Percentiles rank a stretch among this genome's conserved stretches.
Evolutionary conservation across 2,888 invertebrate genomes (phyloP).

Genomic region (Noctua pronuba): DNA sequence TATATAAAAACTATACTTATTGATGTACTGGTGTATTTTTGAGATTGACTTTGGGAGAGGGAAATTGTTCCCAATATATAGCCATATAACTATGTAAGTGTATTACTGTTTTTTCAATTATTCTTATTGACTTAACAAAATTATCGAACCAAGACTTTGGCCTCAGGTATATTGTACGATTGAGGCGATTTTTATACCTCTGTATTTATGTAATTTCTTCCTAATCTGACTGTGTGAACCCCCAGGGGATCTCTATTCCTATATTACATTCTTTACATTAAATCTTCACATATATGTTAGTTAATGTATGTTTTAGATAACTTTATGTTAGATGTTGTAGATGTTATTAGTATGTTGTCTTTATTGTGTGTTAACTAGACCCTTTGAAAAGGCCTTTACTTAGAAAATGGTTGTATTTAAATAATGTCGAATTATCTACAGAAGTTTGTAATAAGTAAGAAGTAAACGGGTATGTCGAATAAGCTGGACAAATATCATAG

Average conservation of each 20-base stretch:
- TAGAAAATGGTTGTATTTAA: slow-evolving; percentile 59
- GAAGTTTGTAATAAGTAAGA: slow-evolving; percentile 40
- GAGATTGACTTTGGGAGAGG: slow-evolving; percentile 43
- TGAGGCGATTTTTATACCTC: slow-evolving; percentile 36
- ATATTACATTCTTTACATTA: slow-evolving; percentile 54
- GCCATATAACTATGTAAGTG: slow-evolving; percentile 27
- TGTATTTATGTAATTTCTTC: slow-evolving; percentile 38
- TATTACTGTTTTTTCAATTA: slow-evolving; percentile 14
- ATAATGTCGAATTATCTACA: slow-evolving; percentile 52
- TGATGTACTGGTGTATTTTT: slow-evolving; percentile 43
- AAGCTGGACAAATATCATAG: slow-evolving; percentile 42
- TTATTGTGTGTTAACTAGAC: slow-evolving; percentile 45
- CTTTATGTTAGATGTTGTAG: slow-evolving; percentile 58
- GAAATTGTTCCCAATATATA: slow-evolving; percentile 28
- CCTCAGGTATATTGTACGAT: slow-evolving; percentile 24
- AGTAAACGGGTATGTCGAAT: slow-evolving; percentile 60
- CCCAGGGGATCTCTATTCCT: slow-evolving; percentile 53
- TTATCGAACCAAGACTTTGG: slow-evolving; percentile 50
- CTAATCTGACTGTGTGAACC: slow-evolving; percentile 35
- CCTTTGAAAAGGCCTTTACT: slow-evolving; percentile 52
- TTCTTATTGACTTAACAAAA: slow-evolving; percentile 27
- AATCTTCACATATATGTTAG: slow-evolving; percentile 33
- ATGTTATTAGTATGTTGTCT: slow-evolving; percentile 47
- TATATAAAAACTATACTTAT: slow-evolving; percentile 20
- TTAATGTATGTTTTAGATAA: slow-evolving; percentile 55